These are phyloP conservation scores for Ammospiza maritima DNA, from an alignment of 2,797 vertebrate genomes.

Conservation along the genomic window DNA sequence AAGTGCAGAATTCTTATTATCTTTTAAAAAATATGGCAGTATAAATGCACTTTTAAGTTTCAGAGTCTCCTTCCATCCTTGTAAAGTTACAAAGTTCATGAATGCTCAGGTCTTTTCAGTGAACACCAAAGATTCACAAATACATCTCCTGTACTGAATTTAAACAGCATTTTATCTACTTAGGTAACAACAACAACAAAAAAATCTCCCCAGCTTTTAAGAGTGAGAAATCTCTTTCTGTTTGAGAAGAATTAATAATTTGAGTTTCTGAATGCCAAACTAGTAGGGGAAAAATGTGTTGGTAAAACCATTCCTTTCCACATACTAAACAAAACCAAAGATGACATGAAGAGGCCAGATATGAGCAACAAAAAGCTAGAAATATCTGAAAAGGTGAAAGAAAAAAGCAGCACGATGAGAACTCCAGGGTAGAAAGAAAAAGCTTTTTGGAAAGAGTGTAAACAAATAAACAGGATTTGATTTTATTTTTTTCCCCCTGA, in stretches of 20 bases:
- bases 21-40: background rate
- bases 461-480: background rate
- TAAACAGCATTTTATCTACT: background rate
- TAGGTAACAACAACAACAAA: background rate
- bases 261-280: background rate
- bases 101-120: background rate
- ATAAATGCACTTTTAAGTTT: background rate
- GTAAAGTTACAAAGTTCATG: background rate
- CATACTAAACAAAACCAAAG: background rate
- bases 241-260: background rate
- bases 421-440: background rate
- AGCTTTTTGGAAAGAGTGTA: background rate
- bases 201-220: background rate
- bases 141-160: background rate
- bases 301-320: background rate
- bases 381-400: background rate
- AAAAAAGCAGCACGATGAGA: background rate
- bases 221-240: background rate
- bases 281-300: background rate
- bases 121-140: background rate
- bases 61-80: background rate
- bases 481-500: rapidly evolving
- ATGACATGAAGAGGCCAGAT: background rate
- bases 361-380: background rate
- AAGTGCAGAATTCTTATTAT: background rate